phyloP scores from a whole-genome alignment of 2,797 vertebrate genomes.

The Microctenopoma lineatum region DNA sequence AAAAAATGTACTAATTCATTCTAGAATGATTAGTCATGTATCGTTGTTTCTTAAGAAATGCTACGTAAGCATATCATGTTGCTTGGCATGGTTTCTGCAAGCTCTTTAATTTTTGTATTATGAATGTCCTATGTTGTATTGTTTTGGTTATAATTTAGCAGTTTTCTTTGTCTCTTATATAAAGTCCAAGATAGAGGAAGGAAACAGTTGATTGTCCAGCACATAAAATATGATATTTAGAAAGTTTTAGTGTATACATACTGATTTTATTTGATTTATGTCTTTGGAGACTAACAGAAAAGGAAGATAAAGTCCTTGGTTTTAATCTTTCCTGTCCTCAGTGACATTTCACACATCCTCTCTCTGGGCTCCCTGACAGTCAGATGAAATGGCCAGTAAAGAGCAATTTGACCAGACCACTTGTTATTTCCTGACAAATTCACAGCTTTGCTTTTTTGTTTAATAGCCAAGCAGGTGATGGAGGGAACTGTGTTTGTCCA shows the following conservation, averaged over 20 bases:
- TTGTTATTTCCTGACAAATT: slow-evolving; percentile 73
- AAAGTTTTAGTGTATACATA: slow-evolving; percentile 63
- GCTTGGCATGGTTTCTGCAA: slow-evolving; percentile 54
- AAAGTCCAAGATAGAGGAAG: slow-evolving; percentile 21
- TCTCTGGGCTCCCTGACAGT: slow-evolving; percentile 64
- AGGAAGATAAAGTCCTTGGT: slow-evolving; percentile 74
- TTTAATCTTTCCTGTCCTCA: slow-evolving; percentile 78
- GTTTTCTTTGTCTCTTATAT: slow-evolving; percentile 46
- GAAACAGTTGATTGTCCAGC: slow-evolving; percentile 44
- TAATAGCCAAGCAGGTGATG: slow-evolving; percentile 66
- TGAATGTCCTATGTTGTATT: slow-evolving; percentile 26
- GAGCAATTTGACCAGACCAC: slow-evolving; percentile 78
- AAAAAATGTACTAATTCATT: slow-evolving; percentile 53
- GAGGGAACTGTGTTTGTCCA: background rate
- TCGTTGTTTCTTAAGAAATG: slow-evolving; percentile 68
- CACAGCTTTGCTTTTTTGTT: slow-evolving; percentile 72
- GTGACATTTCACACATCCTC: slow-evolving; percentile 68
- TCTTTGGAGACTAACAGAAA: slow-evolving; percentile 68
- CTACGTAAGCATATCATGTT: slow-evolving; percentile 60
- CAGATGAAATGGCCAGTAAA: slow-evolving; percentile 75
- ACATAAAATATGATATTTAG: slow-evolving; percentile 61
- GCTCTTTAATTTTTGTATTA: slow-evolving; percentile 50
- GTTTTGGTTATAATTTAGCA: slow-evolving; percentile 22
- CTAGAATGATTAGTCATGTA: slow-evolving; percentile 61
- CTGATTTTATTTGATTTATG: slow-evolving; percentile 72